Percentiles rank a stretch among this genome's conserved stretches.
phyloP scores from a whole-genome alignment of 2,113 vertebrate species.

The Oncorhynchus mykiss region DNA sequence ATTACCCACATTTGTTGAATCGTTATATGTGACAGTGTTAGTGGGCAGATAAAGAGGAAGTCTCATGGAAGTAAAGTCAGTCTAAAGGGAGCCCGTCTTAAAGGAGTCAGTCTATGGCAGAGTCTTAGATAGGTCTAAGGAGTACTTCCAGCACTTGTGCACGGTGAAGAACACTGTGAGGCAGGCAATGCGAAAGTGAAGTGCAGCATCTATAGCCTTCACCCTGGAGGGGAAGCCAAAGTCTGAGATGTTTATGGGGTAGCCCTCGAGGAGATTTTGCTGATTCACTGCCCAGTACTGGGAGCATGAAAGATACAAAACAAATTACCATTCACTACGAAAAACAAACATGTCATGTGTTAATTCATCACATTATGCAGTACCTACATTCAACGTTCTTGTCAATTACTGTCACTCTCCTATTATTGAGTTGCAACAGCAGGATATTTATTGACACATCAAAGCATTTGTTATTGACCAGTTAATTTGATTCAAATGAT shows the following conservation, averaged over 20 bases:
- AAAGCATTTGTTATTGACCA: not conserved
- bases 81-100: not conserved
- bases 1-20: not conserved
- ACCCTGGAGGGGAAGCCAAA: not conserved
- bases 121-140: conserved; percentile 57
- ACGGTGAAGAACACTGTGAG: conserved; percentile 1
- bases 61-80: not conserved
- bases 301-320: conserved; percentile 67
- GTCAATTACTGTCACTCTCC: no score
- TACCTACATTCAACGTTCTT: no score
- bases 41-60: not conserved
- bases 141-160: not conserved
- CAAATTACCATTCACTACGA: not conserved
- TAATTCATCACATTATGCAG: no score
- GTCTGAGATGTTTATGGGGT: not conserved
- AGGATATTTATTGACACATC: not conserved
- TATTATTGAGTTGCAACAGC: no score
- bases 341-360: no score
- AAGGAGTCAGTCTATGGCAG: not conserved
- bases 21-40: not conserved
- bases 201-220: conserved; percentile 1
- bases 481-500: no score
- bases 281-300: conserved; percentile 68
- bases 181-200: not conserved
- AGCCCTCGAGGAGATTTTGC: not conserved